Percentiles rank a stretch among this genome's conserved stretches.
These are phyloP conservation scores for Polydrusus pterygomalis DNA, from an alignment of 2,888 invertebrate species.

Conservation along the genomic window DNA sequence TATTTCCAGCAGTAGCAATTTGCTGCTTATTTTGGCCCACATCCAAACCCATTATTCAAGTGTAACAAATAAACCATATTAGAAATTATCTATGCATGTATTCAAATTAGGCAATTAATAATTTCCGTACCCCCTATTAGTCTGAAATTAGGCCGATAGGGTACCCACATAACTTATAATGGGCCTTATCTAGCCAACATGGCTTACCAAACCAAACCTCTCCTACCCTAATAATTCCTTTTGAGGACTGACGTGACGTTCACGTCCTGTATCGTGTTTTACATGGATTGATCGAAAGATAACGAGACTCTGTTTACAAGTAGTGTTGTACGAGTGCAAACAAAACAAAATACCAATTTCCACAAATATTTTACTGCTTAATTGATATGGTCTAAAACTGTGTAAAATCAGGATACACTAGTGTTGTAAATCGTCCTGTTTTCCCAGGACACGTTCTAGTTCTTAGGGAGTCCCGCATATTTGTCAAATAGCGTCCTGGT, in stretches of 20 bases:
- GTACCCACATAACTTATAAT: slow-evolving; percentile 45
- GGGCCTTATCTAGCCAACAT: slow-evolving; percentile 43
- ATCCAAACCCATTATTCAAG: neutral
- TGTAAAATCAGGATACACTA: no score
- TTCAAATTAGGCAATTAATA: slow-evolving; percentile 48
- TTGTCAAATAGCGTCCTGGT: no score
- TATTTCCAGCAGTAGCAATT: neutral
- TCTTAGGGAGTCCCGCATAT: no score
- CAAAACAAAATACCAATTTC: no score
- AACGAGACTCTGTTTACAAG: neutral
- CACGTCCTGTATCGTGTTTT: slow-evolving; percentile 12
- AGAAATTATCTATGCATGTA: slow-evolving; percentile 25
- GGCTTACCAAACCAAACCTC: slow-evolving; percentile 20
- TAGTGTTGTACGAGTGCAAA: no score
- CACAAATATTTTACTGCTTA: no score
- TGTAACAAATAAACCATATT: neutral
- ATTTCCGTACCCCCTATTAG: slow-evolving; percentile 37
- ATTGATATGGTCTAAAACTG: no score
- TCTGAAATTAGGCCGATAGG: slow-evolving; percentile 38
- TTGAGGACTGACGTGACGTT: slow-evolving; percentile 19
- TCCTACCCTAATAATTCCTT: slow-evolving; percentile 41
- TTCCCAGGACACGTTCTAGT: no score
- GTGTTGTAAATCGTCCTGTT: no score
- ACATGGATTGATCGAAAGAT: slow-evolving; percentile 8
- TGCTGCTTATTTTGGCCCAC: neutral